phyloP scores from a whole-genome alignment of 1,140 invertebrate species.

The Drosophila miranda region DNA sequence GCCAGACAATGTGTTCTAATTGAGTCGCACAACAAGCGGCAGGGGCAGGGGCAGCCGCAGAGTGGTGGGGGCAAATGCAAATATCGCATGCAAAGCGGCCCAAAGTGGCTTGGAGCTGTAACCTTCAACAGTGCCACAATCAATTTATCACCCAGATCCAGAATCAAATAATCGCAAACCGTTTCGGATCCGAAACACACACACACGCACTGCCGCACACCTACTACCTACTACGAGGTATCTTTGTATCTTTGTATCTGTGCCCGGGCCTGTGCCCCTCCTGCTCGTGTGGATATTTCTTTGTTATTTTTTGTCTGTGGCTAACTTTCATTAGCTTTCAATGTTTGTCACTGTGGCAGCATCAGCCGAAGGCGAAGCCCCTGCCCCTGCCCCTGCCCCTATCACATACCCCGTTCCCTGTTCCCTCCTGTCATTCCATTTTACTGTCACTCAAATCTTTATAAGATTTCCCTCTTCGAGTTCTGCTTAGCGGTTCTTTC shows the following conservation, averaged over 20 bases:
- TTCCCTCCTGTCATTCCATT: conserved; percentile 67
- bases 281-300: conserved; percentile 49
- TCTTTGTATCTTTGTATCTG: conserved; percentile 9
- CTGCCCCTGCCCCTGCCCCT: not conserved
- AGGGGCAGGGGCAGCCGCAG: not conserved
- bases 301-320: conserved; percentile 69
- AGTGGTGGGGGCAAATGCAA: conserved; percentile 1
- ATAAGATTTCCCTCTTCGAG: conserved; percentile 71
- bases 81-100: conserved; percentile 44
- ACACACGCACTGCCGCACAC: not conserved
- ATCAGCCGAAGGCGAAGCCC: not conserved
- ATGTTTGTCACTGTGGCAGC: conserved; percentile 62
- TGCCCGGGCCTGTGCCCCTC: no score
- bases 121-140: conserved; percentile 33
- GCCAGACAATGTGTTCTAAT: conserved; percentile 33
- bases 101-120: conserved; percentile 33
- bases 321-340: conserved; percentile 80
- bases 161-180: conserved; percentile 29
- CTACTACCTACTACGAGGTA: not conserved
- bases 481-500: conserved; percentile 75
- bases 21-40: conserved; percentile 32
- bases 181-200: conserved; percentile 6
- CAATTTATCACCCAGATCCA: conserved; percentile 42
- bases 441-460: conserved; percentile 80
- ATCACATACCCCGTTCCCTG: conserved; percentile 10